Evolutionary conservation across 1,140 invertebrate genomes (phyloP).

Genomic region (Musca domestica): DNA sequence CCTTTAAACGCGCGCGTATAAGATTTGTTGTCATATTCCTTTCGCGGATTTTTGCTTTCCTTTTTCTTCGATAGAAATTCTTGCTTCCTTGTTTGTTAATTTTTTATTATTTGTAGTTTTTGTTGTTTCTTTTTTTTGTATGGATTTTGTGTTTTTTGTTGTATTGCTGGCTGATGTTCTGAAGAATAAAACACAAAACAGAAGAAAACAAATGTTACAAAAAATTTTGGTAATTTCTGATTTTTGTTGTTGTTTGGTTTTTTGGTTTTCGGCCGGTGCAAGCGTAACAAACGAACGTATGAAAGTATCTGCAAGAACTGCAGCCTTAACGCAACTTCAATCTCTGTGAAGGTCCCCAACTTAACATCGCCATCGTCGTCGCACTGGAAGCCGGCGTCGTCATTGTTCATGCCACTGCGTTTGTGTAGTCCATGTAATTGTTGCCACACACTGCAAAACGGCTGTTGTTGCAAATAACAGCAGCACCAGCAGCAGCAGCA

Average conservation of each 20-base stretch:
- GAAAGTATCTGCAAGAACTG: slow-evolving; percentile 54
- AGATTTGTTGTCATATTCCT: no score
- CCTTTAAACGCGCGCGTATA: no score
- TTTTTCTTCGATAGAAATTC: no score
- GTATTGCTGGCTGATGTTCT: slow-evolving; percentile 2
- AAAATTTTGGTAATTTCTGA: not conserved
- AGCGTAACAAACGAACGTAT: slow-evolving; percentile 49
- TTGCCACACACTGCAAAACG: slow-evolving; percentile 17
- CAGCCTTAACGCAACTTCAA: slow-evolving; percentile 54
- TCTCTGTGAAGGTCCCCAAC: slow-evolving; percentile 53
- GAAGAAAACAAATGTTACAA: no score
- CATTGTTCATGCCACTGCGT: slow-evolving; percentile 14
- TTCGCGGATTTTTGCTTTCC: no score
- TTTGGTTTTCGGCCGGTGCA: slow-evolving; percentile 34
- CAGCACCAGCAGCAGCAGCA: no score
- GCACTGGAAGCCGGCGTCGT: not conserved
- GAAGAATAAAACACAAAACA: no score
- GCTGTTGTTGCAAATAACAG: no score
- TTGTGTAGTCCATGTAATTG: slow-evolving; percentile 5
- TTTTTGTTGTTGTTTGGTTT: slow-evolving; percentile 24
- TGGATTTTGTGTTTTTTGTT: no score
- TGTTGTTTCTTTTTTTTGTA: slow-evolving; percentile 19
- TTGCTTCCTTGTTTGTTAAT: no score
- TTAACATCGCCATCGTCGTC: slow-evolving; percentile 27
- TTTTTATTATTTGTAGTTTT: not conserved